These are phyloP conservation scores for Hystrix brachyura DNA, from an alignment of 2,113 vertebrate species.

Conservation along the genomic window DNA sequence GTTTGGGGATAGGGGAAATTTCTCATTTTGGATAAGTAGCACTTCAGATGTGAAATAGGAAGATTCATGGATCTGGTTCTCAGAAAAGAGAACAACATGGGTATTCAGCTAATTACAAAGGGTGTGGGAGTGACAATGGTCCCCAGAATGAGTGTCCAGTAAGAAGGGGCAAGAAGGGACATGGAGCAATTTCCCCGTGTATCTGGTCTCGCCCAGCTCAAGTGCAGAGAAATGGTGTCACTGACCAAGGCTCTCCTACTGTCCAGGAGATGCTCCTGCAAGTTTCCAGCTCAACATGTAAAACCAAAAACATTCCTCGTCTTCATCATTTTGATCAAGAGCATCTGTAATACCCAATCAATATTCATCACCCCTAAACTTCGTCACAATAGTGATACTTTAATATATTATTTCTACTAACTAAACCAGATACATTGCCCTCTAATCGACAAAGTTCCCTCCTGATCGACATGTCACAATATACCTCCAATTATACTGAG, in stretches of 20 bases:
- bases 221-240: too few species aligned
- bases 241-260: rapidly evolving
- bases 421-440: rapidly evolving
- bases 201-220: not conserved
- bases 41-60: not conserved
- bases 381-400: not conserved
- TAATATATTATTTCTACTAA: not conserved
- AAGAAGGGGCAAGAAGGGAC: not conserved
- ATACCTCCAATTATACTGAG: not conserved
- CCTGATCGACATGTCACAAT: not conserved
- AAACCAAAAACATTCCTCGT: not conserved
- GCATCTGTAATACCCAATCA: too few species aligned
- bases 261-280: rapidly evolving
- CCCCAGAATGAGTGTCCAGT: too few species aligned
- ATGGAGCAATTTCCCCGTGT: not conserved
- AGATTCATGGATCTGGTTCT: not conserved
- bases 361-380: too few species aligned
- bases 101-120: not conserved
- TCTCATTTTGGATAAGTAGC: not conserved
- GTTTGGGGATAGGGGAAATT: rapidly evolving
- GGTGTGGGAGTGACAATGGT: not conserved
- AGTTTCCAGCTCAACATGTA: not conserved
- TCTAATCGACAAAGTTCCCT: not conserved
- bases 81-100: too few species aligned
- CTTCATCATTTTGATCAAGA: not conserved